phyloP scores from a whole-genome alignment of 2,888 invertebrate genomes.

The Campoplex nolae region DNA sequence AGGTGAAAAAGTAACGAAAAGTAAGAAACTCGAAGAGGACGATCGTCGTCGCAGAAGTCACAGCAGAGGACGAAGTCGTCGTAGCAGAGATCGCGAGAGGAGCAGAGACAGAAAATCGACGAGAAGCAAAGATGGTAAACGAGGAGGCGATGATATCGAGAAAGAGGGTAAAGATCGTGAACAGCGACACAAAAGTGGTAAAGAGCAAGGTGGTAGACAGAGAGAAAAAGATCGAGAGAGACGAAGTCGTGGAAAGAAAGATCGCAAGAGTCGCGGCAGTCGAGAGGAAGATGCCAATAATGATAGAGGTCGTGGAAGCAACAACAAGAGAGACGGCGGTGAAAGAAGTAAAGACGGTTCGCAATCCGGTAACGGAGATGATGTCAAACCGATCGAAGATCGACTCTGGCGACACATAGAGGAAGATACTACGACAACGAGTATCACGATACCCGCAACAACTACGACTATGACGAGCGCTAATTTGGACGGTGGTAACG shows the following conservation, averaged over 20 bases:
- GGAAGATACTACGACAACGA: conserved; percentile 80
- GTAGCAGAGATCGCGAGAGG: conserved; percentile 76
- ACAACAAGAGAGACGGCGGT: conserved; percentile 75
- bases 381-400: conserved; percentile 85
- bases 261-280: conserved; percentile 71
- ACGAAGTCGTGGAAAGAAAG: conserved; percentile 73
- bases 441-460: conserved; percentile 26
- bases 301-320: conserved; percentile 24
- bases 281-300: conserved; percentile 29
- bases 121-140: conserved; percentile 72
- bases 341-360: conserved; percentile 73
- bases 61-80: conserved; percentile 75
- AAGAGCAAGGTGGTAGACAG: conserved; percentile 71
- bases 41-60: conserved; percentile 65
- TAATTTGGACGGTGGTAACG: conserved; percentile 80
- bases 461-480: conserved; percentile 16
- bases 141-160: conserved; percentile 63
- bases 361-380: conserved; percentile 63
- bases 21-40: conserved; percentile 65
- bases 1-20: conserved; percentile 70
- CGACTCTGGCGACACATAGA: conserved; percentile 86
- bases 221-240: conserved; percentile 77
- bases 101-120: conserved; percentile 77
- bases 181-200: conserved; percentile 69
- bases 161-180: conserved; percentile 77